Evolutionary conservation across 2,797 vertebrate species (phyloP), one percentile per base, ranked within the genome.

Genomic region (Morus bassanus): DNA sequence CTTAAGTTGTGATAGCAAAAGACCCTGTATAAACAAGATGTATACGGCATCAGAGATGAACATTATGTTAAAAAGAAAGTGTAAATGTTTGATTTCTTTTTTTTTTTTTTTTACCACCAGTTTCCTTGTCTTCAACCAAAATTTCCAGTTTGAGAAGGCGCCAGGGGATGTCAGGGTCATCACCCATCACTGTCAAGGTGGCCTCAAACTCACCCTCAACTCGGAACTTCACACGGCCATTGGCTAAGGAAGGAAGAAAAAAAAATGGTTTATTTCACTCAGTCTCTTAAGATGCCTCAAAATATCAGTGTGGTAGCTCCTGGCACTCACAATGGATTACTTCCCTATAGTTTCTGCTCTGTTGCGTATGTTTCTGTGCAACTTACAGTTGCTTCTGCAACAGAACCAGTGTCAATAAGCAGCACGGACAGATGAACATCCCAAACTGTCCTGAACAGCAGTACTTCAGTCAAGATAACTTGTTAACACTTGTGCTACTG

Each of bases 141-240:
- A 99, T 99, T 98, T 99, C 99, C 93, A 99, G 97, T 97, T 99
- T 99, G 81, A 99, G 98, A 96, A 99, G 98, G 95, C 99, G 98
- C 99, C 99, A 99, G 25, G 99, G 99, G 97, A 99, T 99, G 87
- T 99, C 99, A 27, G 99, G 99, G 93, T 99, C 99, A 95, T 99
- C 99, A 85, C 99, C 99, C 99, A 99, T 99, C 95, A 99, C 99
- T 2, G 99, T 99, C 95, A 99, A 97, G 5, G 99, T 99, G 80
- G 99, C 99, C 97, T 99, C 99, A 98, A 99, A 99, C 96, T 99
- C 99, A 86, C 99, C 99, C 92, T 99, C 99, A 95, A 99, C 99
- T 63, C 99, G 98, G 97, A 99, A 99, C 97, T 99, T 99, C 67
- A 99, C 99, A 78, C 99, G 99, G 6, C 99, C 99, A 92, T 99